Conservation (phyloP, 2,888 invertebrate genomes). For the Miltochrista miniata region DNA sequence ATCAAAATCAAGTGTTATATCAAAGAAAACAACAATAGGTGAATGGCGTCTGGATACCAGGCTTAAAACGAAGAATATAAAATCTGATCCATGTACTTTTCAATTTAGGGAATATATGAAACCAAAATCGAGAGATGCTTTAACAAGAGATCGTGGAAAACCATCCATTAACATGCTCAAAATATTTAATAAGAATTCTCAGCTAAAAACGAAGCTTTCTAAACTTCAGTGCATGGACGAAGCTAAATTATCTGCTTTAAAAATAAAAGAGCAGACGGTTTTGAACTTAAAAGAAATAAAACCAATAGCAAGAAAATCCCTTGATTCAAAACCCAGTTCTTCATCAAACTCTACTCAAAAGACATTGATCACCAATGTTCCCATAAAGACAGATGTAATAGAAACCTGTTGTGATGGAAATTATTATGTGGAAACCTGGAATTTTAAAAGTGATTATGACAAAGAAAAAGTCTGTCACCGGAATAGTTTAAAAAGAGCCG, state of each 20-base stretch:
- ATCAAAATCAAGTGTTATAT: constrained; percentile 34
- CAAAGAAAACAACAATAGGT: constrained; percentile 28
- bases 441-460: background rate
- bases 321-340: background rate
- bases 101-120: constrained; percentile 38
- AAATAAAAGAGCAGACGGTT: background rate
- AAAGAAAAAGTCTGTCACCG: too few relatives aligned
- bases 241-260: background rate
- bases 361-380: background rate
- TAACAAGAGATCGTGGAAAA: constrained; percentile 25
- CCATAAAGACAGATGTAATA: background rate
- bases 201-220: background rate
- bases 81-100: constrained; percentile 58
- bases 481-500: background rate
- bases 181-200: background rate
- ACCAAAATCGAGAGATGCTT: constrained; percentile 28
- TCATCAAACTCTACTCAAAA: background rate
- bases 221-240: background rate
- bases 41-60: constrained; percentile 24
- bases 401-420: background rate
- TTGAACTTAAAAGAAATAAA: background rate
- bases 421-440: background rate
- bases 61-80: constrained; percentile 49
- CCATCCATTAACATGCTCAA: background rate
- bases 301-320: background rate